Conservation (phyloP, 1,140 invertebrate species). For the Psilanteris sp. region DNA sequence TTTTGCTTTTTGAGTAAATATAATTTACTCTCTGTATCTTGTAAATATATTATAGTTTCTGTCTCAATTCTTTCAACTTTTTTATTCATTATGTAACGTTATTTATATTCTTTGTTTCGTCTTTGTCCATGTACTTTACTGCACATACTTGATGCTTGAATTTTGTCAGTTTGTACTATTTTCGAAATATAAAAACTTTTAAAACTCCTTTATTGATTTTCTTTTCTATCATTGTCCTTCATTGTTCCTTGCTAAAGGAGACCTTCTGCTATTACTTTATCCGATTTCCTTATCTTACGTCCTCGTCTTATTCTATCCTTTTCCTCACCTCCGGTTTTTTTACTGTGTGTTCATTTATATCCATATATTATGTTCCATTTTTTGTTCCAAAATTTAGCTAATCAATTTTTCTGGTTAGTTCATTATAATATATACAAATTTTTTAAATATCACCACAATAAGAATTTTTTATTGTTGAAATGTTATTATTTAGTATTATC, state of each 20-base stretch:
- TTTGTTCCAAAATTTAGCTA: no score
- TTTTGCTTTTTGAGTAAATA: conserved; percentile 9
- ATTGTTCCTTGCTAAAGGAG: conserved; percentile 9
- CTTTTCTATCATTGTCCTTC: background rate
- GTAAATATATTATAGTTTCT: conserved; percentile 18
- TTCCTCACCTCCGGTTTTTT: conserved; percentile 4
- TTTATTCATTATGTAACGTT: background rate
- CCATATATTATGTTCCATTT: no score
- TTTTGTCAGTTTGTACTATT: conserved; percentile 27
- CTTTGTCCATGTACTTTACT: conserved; percentile 7
- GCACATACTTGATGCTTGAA: conserved; percentile 1
- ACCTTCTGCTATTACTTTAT: conserved; percentile 27
- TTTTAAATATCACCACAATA: no score
- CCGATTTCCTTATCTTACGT: conserved; percentile 35
- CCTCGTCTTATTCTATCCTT: background rate
- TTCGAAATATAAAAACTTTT: conserved; percentile 17
- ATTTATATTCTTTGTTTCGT: conserved; percentile 9
- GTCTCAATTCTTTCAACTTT: conserved; percentile 10
- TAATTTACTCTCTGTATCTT: conserved; percentile 7
- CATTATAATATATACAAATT: no score
- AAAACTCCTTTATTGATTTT: conserved; percentile 30
- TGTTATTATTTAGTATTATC: no score
- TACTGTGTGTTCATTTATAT: conserved; percentile 12
- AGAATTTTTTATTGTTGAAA: no score
- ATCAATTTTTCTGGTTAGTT: no score